Evolutionary conservation across 2,113 vertebrate species (phyloP).

Genomic region (Phocoena sinus): DNA sequence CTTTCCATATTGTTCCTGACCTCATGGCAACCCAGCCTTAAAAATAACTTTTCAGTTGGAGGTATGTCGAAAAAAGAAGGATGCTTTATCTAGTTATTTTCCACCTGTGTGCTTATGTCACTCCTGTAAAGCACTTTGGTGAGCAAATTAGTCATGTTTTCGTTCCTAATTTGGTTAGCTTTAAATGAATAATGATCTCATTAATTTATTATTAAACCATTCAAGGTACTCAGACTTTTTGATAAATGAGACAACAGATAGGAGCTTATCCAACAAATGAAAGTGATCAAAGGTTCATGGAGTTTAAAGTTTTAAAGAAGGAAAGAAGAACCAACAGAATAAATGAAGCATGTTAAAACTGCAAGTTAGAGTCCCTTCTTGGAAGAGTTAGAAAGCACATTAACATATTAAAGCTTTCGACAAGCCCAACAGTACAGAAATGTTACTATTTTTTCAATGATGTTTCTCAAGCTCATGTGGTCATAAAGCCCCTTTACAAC

Average conservation of each 20-base stretch:
- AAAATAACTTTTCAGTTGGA: neutral
- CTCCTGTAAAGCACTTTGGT: neutral
- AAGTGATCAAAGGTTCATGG: neutral
- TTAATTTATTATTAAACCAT: neutral
- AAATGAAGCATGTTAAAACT: neutral
- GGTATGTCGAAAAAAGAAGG: neutral
- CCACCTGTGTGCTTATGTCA: neutral
- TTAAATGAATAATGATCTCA: neutral
- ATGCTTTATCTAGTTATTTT: neutral
- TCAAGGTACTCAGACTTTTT: neutral
- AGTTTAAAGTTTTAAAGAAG: neutral
- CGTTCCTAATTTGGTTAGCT: neutral
- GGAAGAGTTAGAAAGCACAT: neutral
- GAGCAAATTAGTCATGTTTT: neutral
- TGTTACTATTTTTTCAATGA: neutral
- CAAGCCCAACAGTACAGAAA: neutral
- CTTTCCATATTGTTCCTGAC: neutral
- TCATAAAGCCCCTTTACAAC: neutral
- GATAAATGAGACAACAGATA: neutral
- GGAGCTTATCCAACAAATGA: neutral
- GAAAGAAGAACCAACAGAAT: neutral
- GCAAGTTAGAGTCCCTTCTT: neutral
- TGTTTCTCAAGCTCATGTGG: neutral
- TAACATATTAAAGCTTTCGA: neutral
- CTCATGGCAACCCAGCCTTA: neutral